Base-by-base conservation (phyloP, 2,113 vertebrate species). In the Dicentrarchus labrax region DNA sequence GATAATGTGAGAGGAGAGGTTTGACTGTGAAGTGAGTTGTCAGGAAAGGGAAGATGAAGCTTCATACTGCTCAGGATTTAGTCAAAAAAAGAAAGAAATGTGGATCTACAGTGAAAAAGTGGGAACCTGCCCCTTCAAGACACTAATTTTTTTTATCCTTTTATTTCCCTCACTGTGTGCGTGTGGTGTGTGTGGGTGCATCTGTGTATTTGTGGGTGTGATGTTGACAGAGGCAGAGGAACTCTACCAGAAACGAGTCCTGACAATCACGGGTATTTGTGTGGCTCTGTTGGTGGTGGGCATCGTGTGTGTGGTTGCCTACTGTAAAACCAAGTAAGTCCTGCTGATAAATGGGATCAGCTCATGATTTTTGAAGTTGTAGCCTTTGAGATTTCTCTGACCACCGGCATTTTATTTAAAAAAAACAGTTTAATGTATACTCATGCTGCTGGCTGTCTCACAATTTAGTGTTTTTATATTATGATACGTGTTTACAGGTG, bases 241-340 rank as follows among this genome's bases (percentile, higher is more conserved):
- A 93, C 96, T 99, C 84, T 99, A 99, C 96, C 98, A 99, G 96
- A 99, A 99, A 95, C 96, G 98, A 94, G 98, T 99, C 92, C 95
- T 99, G 94, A 99, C 98, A 94, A 99, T 99, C 95, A 99, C 98
- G 0, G 98, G 98, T 90, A 99, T 99, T 94, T 99, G 98, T 80
- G 97, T 99, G 94, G 97, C 98, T 85, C 96, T 99, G 92, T 96
- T 99, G 78, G 97, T 99, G 71, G 98, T 99, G 93, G 98, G 98
- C 95, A 99, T 99, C 85, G 97, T 99, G 91, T 99, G 98, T 83
- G 97, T 99, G 91, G 98, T 99, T 75, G 98, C 98, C 94, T 99
- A 99, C 95, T 99, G 98, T 94, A 99, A 99, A 96, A 99, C 98
- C 96, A 99, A 99, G 98, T 99, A 94, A 98, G 98, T 97, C 85